These are phyloP conservation scores for Phylloscopus trochilus DNA, from an alignment of 2,113 vertebrate genomes.

Conservation along the genomic window DNA sequence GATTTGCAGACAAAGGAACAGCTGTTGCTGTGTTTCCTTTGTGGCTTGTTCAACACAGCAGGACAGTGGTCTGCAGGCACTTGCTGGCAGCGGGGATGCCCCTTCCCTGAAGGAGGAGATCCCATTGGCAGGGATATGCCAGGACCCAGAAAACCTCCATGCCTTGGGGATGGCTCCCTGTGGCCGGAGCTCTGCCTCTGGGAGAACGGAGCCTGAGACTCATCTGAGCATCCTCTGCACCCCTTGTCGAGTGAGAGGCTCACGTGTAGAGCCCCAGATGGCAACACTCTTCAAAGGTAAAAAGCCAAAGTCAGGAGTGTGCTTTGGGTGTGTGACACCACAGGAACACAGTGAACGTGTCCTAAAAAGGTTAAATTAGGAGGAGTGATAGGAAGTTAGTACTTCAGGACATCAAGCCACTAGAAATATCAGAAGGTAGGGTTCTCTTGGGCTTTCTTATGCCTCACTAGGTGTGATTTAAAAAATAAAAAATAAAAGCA, in stretches of 20 bases:
- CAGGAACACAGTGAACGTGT: not conserved
- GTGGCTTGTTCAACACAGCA: not conserved
- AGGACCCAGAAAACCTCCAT: not conserved
- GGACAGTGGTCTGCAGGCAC: not conserved
- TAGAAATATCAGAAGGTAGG: not conserved
- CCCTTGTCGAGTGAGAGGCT: not conserved
- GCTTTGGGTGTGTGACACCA: not conserved
- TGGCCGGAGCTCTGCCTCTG: rapidly evolving
- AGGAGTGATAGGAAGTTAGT: not conserved
- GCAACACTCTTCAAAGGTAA: not conserved
- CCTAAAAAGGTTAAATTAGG: not conserved
- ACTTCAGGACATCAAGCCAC: not conserved
- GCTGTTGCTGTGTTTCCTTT: not conserved
- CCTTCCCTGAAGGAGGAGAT: not conserved
- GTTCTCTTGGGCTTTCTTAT: not conserved
- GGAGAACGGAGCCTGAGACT: not conserved
- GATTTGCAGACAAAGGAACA: not conserved
- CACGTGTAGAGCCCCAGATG: not conserved
- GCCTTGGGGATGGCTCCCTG: not conserved
- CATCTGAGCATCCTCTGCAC: not conserved
- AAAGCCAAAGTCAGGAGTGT: not conserved
- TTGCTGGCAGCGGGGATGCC: not conserved
- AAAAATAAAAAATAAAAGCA: not conserved
- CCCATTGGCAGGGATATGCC: not conserved
- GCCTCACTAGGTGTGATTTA: not conserved